Evolutionary conservation across 2,113 vertebrate genomes (phyloP), one percentile per base, ranked within the genome.

Genomic region (Pachycephala philippinensis): DNA sequence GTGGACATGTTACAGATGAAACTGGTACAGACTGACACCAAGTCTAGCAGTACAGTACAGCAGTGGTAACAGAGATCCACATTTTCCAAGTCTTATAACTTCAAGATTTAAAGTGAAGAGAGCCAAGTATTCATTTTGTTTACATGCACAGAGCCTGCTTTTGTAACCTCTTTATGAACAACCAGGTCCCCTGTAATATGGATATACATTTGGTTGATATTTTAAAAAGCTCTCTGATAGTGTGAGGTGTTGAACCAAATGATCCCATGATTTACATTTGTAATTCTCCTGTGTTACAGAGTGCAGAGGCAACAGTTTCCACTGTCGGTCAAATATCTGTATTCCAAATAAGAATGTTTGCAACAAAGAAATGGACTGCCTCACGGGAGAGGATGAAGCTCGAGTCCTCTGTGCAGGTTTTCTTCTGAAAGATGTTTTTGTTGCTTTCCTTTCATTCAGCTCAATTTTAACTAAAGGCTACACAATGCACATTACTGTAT

Each of bases 341-440:
- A 96, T 99, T 80, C 97, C 98, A 22, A n/a, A 6, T 1, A 56
- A 97, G 2, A 90, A 97, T 1, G 11, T 97, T 5, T 64, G 64
- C 22, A 98, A 99, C 19, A 95, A 97, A 28, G 98, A 99, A 66
- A 20, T 96, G 5, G 99, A 99, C 97, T 99, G 99, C 93, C 97
- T 99, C 81, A 98, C 98, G 5, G 99, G 98, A 54, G 98, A 98
- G 15, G 99, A 99, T 28, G 99, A 99, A 91, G 33, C 33, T 37
- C 22, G 97, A 86, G 9, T 20, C 26, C 35, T 17, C 10, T 98
- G 98, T 71, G 40, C 76, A 96, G 97, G 97, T 98, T 93, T 97
- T 50, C 31, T 85, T 84, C 61, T 69, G 37, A 68, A 83, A 84
- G 13, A n/a, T 49, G 39, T 4, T 68, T 80, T 69, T 90, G 13